Base-by-base conservation (phyloP, 2,888 invertebrate species). In the Chorisops tibialis region DNA sequence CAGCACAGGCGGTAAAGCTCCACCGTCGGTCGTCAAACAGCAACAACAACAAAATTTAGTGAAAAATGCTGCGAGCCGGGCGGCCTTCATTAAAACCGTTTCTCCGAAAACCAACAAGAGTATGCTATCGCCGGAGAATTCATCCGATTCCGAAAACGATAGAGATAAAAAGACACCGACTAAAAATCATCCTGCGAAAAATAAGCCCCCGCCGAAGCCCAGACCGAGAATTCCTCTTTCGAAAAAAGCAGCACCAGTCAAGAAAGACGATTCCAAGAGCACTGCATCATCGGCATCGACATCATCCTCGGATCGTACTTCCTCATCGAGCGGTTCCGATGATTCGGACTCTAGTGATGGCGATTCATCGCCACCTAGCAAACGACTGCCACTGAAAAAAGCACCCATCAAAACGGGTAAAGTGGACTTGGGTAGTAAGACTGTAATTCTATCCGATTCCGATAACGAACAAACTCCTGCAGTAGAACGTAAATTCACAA, bases 101-200 rank as follows among this genome's bases (percentile, higher is more conserved):
- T 43, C 50, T 9, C 59, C 52, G 30, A 63, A 54, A 41, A 87
- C 71, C 16, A 88, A 87, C 74, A 89, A 88, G 73, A 89, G 90
- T 71, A 91, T 91, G 70, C 91, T 91, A 71, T 91, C 91, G 59
- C 90, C 91, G 0, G 90, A 89, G 68, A 90, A 90, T 67, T 85
- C 85, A 66, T 85, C 85, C n/a, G 86, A 85, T 69, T 85, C 85
- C 51, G 79, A 79, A 69, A 70, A 79, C 1, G 79, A 83, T 1
- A 69, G 76, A 80, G 43, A 78, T 78, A 63, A 65, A 59, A 21
- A 69, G 70, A n/a, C 59, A 6, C 56, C 12, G 7, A 12, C 30
- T 4, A 65, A 62, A 19, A 58, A 62, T 19, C 39, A 66, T 4
- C 64, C 73, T 63, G 30, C 72, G 67, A 69, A 79, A 77, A 73